Evolutionary conservation across 2,113 vertebrate genomes (phyloP), one percentile per base, ranked within the genome.

Genomic region (Nycticryphes semicollaris): DNA sequence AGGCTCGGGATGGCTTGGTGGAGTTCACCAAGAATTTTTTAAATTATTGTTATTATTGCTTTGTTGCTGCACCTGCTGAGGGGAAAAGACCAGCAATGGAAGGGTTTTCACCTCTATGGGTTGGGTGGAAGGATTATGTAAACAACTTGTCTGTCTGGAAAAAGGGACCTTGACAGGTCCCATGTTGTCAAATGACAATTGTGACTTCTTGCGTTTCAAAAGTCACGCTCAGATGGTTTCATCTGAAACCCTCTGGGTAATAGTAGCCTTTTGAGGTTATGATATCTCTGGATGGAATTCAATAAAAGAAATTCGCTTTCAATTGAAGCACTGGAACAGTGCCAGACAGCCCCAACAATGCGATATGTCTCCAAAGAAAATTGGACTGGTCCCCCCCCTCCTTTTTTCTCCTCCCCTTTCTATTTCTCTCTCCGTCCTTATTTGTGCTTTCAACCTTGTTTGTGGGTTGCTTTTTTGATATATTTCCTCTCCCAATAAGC

Each of bases 211-310:
- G 76, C 89, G 96, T 98, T 97, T 98, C 89, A 67, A 96, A 94
- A 96, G 97, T 97, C 98, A 98, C 16, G 70, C 96, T 97, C 97
- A 97, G 98, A 97, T 97, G 96, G 96, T 97, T 98, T 98, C 97
- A 97, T 97, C 95, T 89, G 95, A 98, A 98, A 97, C 98, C 97
- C 97, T 96, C 96, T 98, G 97, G 97, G 96, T 98, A 98, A 98
- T 94, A 97, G 98, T 97, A 97, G 97, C 96, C 98, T 98, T 98
- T 98, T 98, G 97, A 98, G 98, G 98, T 98, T 98, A 98, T 98
- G 98, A 98, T 98, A 98, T 98, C 98, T 98, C 98, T 98, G 97
- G 96, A 97, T 97, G 92, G 98, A 98, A 99, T 98, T 99, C 98
- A 98, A 96, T 98, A 98, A 98, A 97, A 98, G 97, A 97, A 98